Evolutionary conservation across 2,797 vertebrate species (phyloP), one percentile per base, ranked within the genome.

Genomic region (Morelia viridis): DNA sequence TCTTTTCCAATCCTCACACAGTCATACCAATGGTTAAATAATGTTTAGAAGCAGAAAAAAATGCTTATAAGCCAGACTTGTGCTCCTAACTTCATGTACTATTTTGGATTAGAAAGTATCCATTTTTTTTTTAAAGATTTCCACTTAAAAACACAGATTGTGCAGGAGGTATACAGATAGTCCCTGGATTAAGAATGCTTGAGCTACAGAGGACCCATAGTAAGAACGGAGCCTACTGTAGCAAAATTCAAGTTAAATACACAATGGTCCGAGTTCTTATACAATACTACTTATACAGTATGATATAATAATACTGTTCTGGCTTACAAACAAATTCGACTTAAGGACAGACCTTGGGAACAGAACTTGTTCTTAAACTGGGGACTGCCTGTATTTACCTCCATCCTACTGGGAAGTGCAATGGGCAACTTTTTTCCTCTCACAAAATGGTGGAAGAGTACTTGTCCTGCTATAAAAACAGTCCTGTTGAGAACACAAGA

Each of bases 401-500:
- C 91, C 90, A 96, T 41, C 22, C 85, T 92, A 92, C 94, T 76
- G 92, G 86, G 71, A 91, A 93, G 87, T 91, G 94, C 61, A 93
- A 94, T 62, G 80, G 92, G 92, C 91, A 2, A n/a, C 19, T 71
- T 94, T 94, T 93, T 93, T 91, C 84, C 94, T 94, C 94, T 90
- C 89, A 91, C 94, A 91, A 93, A 95, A 93, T 58, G 93, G 88
- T 93, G 94, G 92, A 95, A 94, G 88, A 60, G 9, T 91, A 95
- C 90, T 92, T 95, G 90, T 96, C 94, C 93, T 95, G 93, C 93
- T 96, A 92, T 61, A 93, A 97, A 94, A 96, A 94, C 93, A 95
- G 89, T 71, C 95, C 93, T 92, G 71, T 88, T 95, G 95, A 94
- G 92, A 96, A 94, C 95, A 97, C 95, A 97, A 92, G 87, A 90